A percentile compares a stretch with the other conserved stretches of the same genome.
Evolutionary conservation across 2,113 vertebrate species (phyloP).

Genomic region (Oreochromis spilurus): DNA sequence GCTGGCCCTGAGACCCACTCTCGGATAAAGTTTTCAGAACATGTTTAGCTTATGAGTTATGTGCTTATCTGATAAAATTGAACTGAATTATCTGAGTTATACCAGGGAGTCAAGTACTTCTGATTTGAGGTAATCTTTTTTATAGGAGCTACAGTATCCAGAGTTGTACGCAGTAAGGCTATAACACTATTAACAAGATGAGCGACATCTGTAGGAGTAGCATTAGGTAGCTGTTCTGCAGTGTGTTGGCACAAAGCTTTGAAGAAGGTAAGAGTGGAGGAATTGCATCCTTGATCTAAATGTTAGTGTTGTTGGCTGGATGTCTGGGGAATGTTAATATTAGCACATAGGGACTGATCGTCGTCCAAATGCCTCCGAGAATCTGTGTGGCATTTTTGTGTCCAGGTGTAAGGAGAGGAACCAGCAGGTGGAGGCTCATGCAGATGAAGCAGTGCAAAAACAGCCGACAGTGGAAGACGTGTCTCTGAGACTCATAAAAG

Average conservation of each 20-base stretch:
- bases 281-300: background rate
- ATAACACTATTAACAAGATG: background rate
- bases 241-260: background rate
- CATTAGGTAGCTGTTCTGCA: background rate
- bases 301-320: background rate
- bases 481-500: background rate
- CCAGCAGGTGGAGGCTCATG: background rate
- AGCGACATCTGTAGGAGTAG: background rate
- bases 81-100: background rate
- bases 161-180: background rate
- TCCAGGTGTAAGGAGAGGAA: background rate
- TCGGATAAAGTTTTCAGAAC: background rate
- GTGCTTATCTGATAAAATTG: background rate
- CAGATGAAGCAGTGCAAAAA: background rate
- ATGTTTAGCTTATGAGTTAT: background rate
- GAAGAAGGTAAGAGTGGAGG: background rate
- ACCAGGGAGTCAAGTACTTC: background rate
- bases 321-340: background rate
- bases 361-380: background rate
- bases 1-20: background rate
- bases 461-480: background rate
- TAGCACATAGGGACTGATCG: background rate
- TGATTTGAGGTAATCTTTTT: background rate
- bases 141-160: background rate
- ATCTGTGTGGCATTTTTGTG: background rate